These are phyloP conservation scores for Hirtodrosophila trivittata DNA, from an alignment of 2,888 invertebrate species.

Conservation along the genomic window DNA sequence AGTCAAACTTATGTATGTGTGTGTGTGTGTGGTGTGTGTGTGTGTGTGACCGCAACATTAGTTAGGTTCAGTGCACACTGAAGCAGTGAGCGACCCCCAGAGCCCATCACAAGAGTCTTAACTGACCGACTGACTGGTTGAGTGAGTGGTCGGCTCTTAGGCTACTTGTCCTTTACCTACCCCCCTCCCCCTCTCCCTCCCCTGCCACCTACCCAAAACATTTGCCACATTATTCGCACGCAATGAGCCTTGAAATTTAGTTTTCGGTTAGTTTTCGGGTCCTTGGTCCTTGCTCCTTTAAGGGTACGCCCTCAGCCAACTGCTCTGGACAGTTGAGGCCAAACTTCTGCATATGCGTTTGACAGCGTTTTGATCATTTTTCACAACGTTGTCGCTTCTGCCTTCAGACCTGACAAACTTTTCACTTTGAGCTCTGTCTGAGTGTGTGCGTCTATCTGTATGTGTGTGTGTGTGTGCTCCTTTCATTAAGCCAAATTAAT, in stretches of 20 bases:
- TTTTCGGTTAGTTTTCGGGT: slow-evolving; percentile 73
- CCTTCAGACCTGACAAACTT: slow-evolving; percentile 11
- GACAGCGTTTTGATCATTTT: slow-evolving; percentile 56
- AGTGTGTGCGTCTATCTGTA: not conserved
- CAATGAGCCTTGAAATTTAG: slow-evolving; percentile 79
- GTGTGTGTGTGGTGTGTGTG: slow-evolving; percentile 17
- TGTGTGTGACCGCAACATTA: slow-evolving; percentile 69
- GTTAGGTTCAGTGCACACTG: slow-evolving; percentile 73
- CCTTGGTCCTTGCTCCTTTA: slow-evolving; percentile 56
- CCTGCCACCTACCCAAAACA: slow-evolving; percentile 14
- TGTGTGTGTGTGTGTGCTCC: slow-evolving; percentile 4
- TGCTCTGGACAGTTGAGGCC: slow-evolving; percentile 54
- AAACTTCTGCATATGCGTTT: slow-evolving; percentile 66
- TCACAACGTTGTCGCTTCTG: slow-evolving; percentile 26
- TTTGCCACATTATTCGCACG: slow-evolving; percentile 78
- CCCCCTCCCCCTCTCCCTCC: slow-evolving; percentile 16
- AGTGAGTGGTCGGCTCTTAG: slow-evolving; percentile 20
- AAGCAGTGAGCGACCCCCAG: slow-evolving; percentile 18
- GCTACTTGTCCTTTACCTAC: slow-evolving; percentile 5
- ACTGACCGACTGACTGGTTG: slow-evolving; percentile 28
- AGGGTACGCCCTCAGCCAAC: slow-evolving; percentile 32
- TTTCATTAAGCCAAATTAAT: slow-evolving; percentile 60
- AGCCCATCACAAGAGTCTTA: slow-evolving; percentile 23
- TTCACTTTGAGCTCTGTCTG: not conserved
- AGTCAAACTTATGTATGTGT: slow-evolving; percentile 61